Evolutionary conservation across 2,888 invertebrate species (phyloP).

Genomic region (Tigriopus californicus): DNA sequence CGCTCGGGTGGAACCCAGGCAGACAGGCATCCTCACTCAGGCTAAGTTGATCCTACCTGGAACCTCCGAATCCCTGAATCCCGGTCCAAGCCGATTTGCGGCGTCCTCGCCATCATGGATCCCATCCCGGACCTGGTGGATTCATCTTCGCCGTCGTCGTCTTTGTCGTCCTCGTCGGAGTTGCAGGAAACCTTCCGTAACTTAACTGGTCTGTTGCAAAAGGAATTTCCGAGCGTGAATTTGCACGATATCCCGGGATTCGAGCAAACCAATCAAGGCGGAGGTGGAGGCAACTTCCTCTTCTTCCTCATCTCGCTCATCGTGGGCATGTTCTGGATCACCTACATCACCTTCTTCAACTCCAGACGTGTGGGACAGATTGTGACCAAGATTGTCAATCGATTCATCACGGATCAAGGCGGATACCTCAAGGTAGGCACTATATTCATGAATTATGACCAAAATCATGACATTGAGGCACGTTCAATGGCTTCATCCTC

Average conservation of each 20-base stretch:
- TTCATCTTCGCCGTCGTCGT: no score
- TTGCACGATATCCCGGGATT: background rate
- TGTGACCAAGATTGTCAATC: constrained; percentile 68
- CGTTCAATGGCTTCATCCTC: no score
- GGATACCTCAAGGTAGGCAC: constrained; percentile 43
- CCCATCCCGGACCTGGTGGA: no score
- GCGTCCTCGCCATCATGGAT: no score
- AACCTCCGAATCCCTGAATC: no score
- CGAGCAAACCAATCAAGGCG: background rate
- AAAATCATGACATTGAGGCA: no score
- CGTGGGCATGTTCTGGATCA: constrained; percentile 70
- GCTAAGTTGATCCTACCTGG: no score
- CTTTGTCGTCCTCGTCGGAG: no score
- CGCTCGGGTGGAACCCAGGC: no score
- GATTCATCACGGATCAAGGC: constrained; percentile 67
- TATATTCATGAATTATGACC: constrained; percentile 1
- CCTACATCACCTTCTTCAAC: constrained; percentile 87
- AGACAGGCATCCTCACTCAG: no score
- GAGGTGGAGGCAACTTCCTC: constrained; percentile 35
- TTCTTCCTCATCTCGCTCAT: constrained; percentile 60
- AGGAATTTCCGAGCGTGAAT: background rate
- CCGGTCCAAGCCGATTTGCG: no score
- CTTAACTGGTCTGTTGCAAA: background rate
- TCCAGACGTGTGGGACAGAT: constrained; percentile 76
- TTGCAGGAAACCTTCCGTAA: background rate